phyloP scores from a whole-genome alignment of 2,113 vertebrate genomes.

The Taurulus bubalis region DNA sequence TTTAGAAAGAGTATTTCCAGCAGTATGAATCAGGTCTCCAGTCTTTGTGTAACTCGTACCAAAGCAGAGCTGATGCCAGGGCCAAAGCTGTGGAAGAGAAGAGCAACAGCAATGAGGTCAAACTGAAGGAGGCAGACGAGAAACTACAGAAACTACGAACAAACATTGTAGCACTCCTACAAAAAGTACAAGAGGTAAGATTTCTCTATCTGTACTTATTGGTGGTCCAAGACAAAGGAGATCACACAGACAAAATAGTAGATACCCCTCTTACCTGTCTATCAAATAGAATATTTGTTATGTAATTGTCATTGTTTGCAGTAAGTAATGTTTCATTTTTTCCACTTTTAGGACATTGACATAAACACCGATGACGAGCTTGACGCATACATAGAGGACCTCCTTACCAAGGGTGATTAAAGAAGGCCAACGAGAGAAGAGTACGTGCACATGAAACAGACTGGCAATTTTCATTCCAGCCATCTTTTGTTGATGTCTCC shows the following conservation, averaged over 20 bases:
- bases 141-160: conserved; percentile 96
- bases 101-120: conserved; percentile 86
- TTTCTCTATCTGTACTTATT: background rate
- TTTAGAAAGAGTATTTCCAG: conserved; percentile 97
- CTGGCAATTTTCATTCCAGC: conserved; percentile 27
- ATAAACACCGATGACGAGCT: conserved; percentile 98
- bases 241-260: background rate
- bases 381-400: conserved; percentile 97
- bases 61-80: conserved; percentile 91
- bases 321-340: conserved; percentile 14
- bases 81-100: conserved; percentile 94
- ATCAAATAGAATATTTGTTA: background rate
- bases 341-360: conserved; percentile 91
- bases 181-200: conserved; percentile 97
- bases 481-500: background rate
- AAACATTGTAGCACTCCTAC: conserved; percentile 95
- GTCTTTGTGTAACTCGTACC: conserved; percentile 96
- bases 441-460: conserved; percentile 34
- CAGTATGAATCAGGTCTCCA: conserved; percentile 96
- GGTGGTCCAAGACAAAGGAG: background rate
- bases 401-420: conserved; percentile 95
- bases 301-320: background rate
- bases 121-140: conserved; percentile 91
- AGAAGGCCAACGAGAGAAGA: conserved; percentile 26
- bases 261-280: too few relatives aligned